These are phyloP conservation scores for Zygothrica quintamaculata DNA, from an alignment of 2,888 invertebrate species.

Conservation along the genomic window DNA sequence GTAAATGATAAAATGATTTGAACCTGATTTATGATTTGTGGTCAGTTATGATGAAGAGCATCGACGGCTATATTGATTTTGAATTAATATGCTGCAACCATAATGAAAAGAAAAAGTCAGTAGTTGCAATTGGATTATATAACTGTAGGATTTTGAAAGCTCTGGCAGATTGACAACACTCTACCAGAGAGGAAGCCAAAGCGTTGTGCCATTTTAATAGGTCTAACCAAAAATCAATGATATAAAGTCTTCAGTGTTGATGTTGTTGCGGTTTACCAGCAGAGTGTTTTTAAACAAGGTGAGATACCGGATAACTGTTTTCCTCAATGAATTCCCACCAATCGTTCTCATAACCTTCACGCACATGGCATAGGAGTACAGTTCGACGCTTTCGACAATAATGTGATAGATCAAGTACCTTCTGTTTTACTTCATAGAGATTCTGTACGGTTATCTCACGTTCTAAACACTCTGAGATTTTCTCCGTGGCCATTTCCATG, in stretches of 20 bases:
- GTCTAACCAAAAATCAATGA: conserved; percentile 32
- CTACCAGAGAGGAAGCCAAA: conserved; percentile 42
- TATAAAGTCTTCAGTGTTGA: conserved; percentile 56
- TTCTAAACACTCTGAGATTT: conserved; percentile 98
- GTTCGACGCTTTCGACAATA: conserved; percentile 99
- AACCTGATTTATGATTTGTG: too few species aligned
- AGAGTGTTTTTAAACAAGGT: background rate
- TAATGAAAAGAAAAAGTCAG: conserved; percentile 37
- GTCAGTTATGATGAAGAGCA: too few species aligned
- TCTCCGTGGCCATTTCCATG: conserved; percentile 98
- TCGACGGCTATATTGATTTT: too few species aligned
- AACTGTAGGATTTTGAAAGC: conserved; percentile 56
- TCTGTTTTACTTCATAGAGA: conserved; percentile 98
- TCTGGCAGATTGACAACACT: conserved; percentile 31
- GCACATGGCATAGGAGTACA: conserved; percentile 97
- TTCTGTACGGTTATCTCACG: conserved; percentile 98
- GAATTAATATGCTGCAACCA: too few species aligned
- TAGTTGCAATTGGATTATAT: conserved; percentile 32
- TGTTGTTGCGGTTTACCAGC: conserved; percentile 3
- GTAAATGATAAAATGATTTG: conserved; percentile 6
- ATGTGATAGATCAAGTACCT: conserved; percentile 96
- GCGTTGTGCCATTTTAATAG: conserved; percentile 42
- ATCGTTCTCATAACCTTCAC: conserved; percentile 99
- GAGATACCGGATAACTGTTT: background rate
- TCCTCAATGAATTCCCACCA: conserved; percentile 97